These are phyloP conservation scores for Morinoia aosen DNA, from an alignment of 2,888 invertebrate genomes.

Conservation along the genomic window DNA sequence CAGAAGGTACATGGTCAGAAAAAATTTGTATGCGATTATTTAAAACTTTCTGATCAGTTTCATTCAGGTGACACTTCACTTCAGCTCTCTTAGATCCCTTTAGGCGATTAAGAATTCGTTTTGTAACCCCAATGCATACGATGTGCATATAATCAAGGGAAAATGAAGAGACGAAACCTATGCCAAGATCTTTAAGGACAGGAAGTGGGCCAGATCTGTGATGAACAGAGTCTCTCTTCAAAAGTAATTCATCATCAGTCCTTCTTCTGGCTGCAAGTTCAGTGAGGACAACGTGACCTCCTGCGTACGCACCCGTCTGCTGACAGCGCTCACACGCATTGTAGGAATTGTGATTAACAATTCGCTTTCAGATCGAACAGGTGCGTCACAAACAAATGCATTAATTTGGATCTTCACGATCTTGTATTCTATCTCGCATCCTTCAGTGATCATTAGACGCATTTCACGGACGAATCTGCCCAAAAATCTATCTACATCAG, in stretches of 20 bases:
- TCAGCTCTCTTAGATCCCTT: too few relatives aligned
- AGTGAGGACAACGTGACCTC: background rate
- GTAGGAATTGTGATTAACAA: slow-evolving; percentile 23
- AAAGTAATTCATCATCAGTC: background rate
- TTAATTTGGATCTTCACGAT: background rate
- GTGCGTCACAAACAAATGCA: slow-evolving; percentile 10
- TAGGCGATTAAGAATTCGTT: too few relatives aligned
- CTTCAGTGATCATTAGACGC: background rate
- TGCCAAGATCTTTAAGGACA: background rate
- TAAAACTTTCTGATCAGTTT: too few relatives aligned
- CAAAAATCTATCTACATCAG: too few relatives aligned
- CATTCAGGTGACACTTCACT: too few relatives aligned
- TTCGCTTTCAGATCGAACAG: background rate
- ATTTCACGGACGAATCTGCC: background rate
- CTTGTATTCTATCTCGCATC: background rate
- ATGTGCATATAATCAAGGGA: background rate
- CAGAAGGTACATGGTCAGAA: too few relatives aligned
- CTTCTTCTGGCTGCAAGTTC: background rate
- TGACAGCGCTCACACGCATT: background rate
- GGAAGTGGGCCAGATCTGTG: background rate
- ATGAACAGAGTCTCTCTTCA: too few relatives aligned
- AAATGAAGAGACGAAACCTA: background rate
- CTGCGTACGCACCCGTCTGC: background rate
- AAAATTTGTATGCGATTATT: too few relatives aligned
- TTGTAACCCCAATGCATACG: background rate